These are phyloP conservation scores for Podocnemis expansa DNA, from an alignment of 2,113 vertebrate genomes.

Conservation along the genomic window DNA sequence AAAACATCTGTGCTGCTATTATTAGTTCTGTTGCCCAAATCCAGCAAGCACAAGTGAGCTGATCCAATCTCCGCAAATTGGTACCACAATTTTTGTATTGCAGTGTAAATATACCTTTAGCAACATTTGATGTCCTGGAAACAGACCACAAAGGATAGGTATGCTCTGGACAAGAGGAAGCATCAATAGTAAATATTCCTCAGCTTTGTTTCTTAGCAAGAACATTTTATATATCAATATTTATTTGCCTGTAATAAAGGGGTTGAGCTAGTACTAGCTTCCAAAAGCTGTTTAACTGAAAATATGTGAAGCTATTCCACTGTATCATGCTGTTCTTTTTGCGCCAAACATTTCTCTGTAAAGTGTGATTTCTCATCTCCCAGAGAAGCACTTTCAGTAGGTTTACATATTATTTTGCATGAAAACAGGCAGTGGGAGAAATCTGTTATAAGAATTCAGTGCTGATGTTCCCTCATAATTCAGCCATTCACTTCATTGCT, in stretches of 20 bases:
- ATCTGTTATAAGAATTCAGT: neutral
- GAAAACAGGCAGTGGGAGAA: accelerated
- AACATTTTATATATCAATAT: neutral
- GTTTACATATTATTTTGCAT: neutral
- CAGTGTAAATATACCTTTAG: neutral
- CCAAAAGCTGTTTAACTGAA: neutral
- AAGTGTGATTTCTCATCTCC: neutral
- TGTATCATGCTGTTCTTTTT: neutral
- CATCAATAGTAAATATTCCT: neutral
- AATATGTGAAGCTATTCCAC: neutral
- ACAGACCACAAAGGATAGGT: neutral
- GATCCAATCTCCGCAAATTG: neutral
- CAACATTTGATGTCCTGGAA: neutral
- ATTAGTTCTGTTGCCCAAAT: neutral
- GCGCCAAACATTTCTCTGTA: neutral
- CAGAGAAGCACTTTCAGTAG: neutral
- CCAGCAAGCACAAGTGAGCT: neutral
- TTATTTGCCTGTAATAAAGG: neutral
- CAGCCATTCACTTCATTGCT: neutral
- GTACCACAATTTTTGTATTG: neutral
- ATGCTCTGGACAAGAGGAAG: neutral
- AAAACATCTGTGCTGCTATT: neutral
- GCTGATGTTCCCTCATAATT: neutral
- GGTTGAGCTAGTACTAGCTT: neutral
- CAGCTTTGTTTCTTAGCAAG: neutral